Conservation (phyloP, 1,140 invertebrate genomes). For the Rhagoletis pomonella region DNA sequence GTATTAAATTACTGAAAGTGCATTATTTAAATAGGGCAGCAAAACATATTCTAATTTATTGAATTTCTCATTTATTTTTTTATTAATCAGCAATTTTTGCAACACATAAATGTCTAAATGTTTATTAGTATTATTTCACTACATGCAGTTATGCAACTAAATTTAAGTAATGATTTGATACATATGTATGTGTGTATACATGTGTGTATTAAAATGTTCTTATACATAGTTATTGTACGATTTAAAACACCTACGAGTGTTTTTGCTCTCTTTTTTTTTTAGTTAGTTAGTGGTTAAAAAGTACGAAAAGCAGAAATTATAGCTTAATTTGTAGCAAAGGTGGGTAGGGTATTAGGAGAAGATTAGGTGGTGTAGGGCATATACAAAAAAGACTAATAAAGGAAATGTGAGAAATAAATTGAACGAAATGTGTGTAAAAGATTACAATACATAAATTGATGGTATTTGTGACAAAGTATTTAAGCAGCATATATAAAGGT, state of each 20-base stretch:
- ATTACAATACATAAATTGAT: background rate
- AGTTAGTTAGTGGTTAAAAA: background rate
- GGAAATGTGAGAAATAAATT: no score
- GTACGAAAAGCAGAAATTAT: background rate
- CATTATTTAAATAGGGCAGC: background rate
- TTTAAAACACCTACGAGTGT: conserved; percentile 1
- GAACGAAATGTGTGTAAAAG: no score
- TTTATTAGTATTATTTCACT: background rate
- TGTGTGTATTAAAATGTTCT: background rate
- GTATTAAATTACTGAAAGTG: no score
- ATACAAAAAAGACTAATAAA: no score
- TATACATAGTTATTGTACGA: conserved; percentile 36
- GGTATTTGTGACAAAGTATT: background rate
- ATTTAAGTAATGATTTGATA: background rate
- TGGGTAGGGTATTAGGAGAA: background rate
- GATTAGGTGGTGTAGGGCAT: background rate
- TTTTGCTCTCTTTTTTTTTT: background rate
- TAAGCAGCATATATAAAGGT: background rate
- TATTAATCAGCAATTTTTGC: conserved; percentile 7
- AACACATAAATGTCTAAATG: background rate
- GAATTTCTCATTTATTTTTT: background rate
- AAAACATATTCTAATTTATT: background rate
- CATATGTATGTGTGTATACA: background rate
- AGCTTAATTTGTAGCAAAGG: background rate
- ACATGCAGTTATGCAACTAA: background rate